These are phyloP conservation scores for Nomada flava DNA, from an alignment of 2,888 invertebrate genomes.

Conservation along the genomic window DNA sequence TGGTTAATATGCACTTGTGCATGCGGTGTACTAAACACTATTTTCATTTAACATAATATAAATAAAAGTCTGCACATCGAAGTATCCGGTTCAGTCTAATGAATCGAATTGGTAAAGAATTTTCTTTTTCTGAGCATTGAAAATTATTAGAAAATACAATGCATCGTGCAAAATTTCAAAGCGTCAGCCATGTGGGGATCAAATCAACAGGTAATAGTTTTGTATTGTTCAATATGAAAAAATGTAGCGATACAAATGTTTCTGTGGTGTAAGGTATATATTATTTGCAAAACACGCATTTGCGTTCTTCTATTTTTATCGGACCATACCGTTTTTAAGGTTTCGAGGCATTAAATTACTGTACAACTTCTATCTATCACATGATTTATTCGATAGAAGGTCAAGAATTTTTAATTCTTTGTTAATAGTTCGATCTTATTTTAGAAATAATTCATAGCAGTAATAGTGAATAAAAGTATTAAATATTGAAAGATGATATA, in stretches of 20 bases:
- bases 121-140: conserved; percentile 1
- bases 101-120: background rate
- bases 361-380: background rate
- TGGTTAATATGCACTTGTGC: conserved; percentile 19
- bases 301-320: no score
- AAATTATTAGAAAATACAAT: background rate
- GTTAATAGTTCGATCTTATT: background rate
- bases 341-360: background rate
- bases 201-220: background rate
- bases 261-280: no score
- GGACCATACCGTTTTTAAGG: no score
- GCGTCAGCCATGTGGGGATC: background rate
- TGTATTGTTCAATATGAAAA: background rate
- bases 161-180: background rate
- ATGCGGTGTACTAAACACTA: conserved; percentile 8
- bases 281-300: no score
- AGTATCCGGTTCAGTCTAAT: background rate
- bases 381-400: no score
- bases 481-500: conserved; percentile 1
- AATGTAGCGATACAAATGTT: no score
- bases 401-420: background rate
- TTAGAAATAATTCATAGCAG: background rate
- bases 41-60: background rate
- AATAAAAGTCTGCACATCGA: conserved; percentile 2
- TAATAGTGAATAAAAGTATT: background rate